phyloP scores from a whole-genome alignment of 1,140 invertebrate genomes.

The Melanaphis sacchari region DNA sequence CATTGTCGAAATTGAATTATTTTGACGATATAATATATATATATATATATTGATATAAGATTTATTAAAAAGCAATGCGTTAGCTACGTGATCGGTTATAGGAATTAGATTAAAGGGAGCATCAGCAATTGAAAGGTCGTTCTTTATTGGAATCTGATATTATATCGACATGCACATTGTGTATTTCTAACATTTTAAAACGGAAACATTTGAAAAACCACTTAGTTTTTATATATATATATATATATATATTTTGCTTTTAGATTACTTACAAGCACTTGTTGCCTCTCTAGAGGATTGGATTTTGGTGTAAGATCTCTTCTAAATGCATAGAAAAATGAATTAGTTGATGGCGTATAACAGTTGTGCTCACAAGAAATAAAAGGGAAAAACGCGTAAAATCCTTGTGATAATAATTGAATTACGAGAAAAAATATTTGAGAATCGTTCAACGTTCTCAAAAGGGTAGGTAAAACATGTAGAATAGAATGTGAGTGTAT shows the following conservation, averaged over 20 bases:
- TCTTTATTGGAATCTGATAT: neutral
- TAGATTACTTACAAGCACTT: neutral
- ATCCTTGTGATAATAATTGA: neutral
- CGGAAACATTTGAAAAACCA: slow-evolving; percentile 9
- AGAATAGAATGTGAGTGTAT: neutral
- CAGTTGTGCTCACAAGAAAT: neutral
- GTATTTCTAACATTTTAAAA: slow-evolving; percentile 1
- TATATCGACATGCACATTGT: neutral
- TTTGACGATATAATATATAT: neutral
- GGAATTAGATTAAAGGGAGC: neutral
- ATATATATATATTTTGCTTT: neutral
- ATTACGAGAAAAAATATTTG: neutral
- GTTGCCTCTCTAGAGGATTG: neutral
- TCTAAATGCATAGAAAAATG: neutral
- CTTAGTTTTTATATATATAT: slow-evolving; percentile 8
- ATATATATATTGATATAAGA: neutral
- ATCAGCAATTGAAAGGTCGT: neutral
- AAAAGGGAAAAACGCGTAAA: slow-evolving; percentile 11
- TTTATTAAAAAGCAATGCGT: neutral
- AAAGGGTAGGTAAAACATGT: neutral
- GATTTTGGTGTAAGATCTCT: neutral
- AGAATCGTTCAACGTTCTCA: neutral
- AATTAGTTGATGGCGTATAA: neutral
- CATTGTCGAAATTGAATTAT: neutral
- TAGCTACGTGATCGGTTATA: neutral